Evolutionary conservation across 2,113 vertebrate genomes (phyloP).

Genomic region (Tichodroma muraria): DNA sequence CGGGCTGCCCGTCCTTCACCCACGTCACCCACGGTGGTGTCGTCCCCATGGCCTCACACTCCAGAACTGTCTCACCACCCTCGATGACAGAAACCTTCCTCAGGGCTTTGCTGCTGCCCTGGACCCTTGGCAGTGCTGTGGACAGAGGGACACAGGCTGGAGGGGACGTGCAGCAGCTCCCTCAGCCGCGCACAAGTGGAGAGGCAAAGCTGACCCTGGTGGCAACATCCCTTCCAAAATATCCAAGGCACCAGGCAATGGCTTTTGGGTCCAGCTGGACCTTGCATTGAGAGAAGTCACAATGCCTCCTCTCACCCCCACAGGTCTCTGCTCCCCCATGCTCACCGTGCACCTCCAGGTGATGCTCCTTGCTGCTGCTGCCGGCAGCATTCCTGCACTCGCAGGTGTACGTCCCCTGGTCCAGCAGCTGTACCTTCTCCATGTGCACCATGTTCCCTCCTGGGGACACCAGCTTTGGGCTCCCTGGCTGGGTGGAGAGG

Average conservation of each 20-base stretch:
- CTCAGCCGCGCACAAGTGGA: accelerated
- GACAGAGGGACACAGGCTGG: not conserved
- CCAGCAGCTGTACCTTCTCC: not conserved
- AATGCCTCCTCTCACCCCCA: too few species aligned
- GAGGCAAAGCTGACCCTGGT: not conserved
- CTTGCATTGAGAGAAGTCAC: accelerated
- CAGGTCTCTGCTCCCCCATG: not conserved
- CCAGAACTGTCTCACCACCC: not conserved
- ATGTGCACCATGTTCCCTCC: slow-evolving; percentile 63
- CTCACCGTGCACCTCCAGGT: slow-evolving; percentile 68
- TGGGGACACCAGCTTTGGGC: not conserved
- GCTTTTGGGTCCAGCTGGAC: not conserved
- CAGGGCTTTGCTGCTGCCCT: not conserved
- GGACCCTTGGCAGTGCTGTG: slow-evolving; percentile 30
- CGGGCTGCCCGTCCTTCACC: slow-evolving; percentile 36
- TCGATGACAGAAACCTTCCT: slow-evolving; percentile 50
- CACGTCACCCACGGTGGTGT: slow-evolving; percentile 27
- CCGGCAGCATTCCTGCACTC: slow-evolving; percentile 63
- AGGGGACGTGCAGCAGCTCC: not conserved
- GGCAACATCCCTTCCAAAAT: not conserved
- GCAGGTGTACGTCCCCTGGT: slow-evolving; percentile 60
- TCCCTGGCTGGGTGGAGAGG: not conserved
- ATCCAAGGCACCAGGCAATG: not conserved
- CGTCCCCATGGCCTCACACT: slow-evolving; percentile 35
- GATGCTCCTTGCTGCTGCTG: slow-evolving; percentile 56